These are phyloP conservation scores for Odobenus rosmarus DNA, from an alignment of 2,113 vertebrate genomes.

Conservation along the genomic window DNA sequence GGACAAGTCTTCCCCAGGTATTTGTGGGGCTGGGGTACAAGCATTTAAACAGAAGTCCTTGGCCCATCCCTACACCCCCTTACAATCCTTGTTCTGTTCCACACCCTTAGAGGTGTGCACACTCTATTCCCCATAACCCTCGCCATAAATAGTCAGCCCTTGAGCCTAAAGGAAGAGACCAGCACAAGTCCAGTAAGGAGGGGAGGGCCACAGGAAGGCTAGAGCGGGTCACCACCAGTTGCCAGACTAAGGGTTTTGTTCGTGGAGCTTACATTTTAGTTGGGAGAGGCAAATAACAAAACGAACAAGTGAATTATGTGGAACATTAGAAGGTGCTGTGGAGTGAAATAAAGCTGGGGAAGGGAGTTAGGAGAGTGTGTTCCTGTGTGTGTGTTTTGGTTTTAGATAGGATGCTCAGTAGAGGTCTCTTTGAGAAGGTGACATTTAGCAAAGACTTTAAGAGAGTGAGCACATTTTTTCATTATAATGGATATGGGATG, in stretches of 20 bases:
- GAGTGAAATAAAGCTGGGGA: background rate
- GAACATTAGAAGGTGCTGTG: background rate
- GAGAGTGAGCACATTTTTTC: background rate
- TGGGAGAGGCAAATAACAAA: background rate
- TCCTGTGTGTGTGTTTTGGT: background rate
- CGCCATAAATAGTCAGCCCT: background rate
- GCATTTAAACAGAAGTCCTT: background rate
- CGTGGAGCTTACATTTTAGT: background rate
- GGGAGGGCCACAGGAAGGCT: background rate
- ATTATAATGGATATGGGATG: background rate
- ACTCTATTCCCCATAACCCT: background rate
- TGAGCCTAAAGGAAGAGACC: background rate
- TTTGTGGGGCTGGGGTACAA: background rate
- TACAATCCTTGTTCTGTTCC: background rate
- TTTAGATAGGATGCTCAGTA: constrained; percentile 10
- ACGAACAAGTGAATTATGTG: background rate
- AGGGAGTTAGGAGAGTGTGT: background rate
- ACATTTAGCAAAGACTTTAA: background rate
- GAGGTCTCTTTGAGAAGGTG: constrained; percentile 21
- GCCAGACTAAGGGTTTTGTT: background rate
- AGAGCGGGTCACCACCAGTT: background rate
- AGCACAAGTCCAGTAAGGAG: background rate
- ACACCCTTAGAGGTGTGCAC: background rate
- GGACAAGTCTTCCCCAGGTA: background rate
- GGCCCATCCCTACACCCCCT: background rate